Base-by-base conservation (phyloP, 2,888 invertebrate genomes). In the Parnassius mnemosyne region DNA sequence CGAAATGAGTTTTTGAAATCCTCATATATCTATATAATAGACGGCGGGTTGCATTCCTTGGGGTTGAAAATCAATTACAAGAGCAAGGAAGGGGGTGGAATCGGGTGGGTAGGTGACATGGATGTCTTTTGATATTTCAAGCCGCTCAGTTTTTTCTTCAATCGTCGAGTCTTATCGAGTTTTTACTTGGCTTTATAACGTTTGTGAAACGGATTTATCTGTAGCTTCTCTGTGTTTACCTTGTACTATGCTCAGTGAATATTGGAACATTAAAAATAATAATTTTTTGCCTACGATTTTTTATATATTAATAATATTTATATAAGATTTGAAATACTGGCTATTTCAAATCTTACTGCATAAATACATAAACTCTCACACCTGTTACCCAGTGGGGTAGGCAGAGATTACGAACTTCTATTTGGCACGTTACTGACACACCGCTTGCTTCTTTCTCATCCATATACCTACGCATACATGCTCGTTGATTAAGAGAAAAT, bases 41-140 rank as follows among this genome's bases (percentile, higher is more conserved):
- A 73, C 70, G 75, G 68, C 72, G 69, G 74, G 72, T 70, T 69
- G 76, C 77, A 80, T 81, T 78, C 82, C 76, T 69, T 12, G 53
- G 63, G 69, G 81, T 78, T 67, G 78, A 75, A 70, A 80, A 83
- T 82, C 83, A 81, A 83, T 83, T 81, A 83, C 73, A 60, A 25
- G 51, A 65, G 73, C 74, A 69, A 69, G 67, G 53, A 5, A 13
- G 16, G 13, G 10, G 5, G 16, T 7, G 44, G 43, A 20, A 20
- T 20, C 2, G 44, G 43, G 13, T 9, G n/a, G n/a, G 16, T 10
- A 43, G 54, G 43, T 41, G 49, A 42, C 49, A 47, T 13, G 51
- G 57, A 34, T 47, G 42, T 49, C 49, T 49, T 55, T 55, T 60
- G 44, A 60, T 55, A 60, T 60, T 50, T 54, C 12, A 41, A 49